Evolutionary conservation across 2,113 vertebrate genomes (phyloP).

Genomic region (Macrotis lagotis): DNA sequence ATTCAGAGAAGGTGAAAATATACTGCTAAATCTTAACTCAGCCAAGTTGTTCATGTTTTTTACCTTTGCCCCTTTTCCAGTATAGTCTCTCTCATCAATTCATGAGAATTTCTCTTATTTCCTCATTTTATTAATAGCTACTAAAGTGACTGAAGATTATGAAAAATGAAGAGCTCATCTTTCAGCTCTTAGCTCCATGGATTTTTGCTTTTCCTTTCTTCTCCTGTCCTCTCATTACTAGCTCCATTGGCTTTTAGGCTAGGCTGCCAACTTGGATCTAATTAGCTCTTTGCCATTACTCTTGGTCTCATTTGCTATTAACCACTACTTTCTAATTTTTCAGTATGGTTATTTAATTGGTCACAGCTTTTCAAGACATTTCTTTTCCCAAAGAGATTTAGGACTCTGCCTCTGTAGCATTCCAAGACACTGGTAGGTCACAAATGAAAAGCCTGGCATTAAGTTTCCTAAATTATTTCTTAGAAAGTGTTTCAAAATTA

Average conservation of each 20-base stretch:
- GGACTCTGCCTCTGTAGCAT: neutral
- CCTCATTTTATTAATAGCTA: neutral
- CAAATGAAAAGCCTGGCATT: neutral
- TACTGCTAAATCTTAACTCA: neutral
- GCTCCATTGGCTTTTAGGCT: neutral
- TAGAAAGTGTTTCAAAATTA: neutral
- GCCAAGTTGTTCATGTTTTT: neutral
- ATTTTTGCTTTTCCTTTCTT: neutral
- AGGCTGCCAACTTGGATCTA: neutral
- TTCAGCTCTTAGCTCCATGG: neutral
- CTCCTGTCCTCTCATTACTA: neutral
- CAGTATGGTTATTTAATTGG: conserved; percentile 48
- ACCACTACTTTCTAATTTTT: conserved; percentile 51
- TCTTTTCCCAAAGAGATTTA: conserved; percentile 30
- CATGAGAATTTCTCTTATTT: neutral
- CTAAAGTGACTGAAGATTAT: neutral
- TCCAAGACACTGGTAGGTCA: neutral
- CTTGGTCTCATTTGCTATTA: conserved; percentile 47
- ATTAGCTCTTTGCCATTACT: neutral
- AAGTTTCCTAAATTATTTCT: neutral
- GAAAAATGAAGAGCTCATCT: neutral
- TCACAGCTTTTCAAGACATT: conserved; percentile 36
- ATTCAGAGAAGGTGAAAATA: neutral
- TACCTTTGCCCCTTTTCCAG: neutral
- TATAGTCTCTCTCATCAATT: neutral